phyloP scores from a whole-genome alignment of 2,113 vertebrate genomes.

The Hirundichthys speculiger region DNA sequence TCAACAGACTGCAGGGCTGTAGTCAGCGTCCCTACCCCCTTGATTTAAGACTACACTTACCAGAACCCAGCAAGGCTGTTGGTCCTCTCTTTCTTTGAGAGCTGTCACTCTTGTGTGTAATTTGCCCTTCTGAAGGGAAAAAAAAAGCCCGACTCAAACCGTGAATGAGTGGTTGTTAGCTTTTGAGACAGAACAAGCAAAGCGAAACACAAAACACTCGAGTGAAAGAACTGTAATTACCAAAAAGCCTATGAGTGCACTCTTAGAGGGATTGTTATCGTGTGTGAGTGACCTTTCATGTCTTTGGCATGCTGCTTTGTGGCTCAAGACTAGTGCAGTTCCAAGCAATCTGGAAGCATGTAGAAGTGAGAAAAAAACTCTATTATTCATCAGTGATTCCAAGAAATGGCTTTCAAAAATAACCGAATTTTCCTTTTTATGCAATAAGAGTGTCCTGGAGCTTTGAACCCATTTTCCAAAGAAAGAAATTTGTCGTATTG shows the following conservation, averaged over 20 bases:
- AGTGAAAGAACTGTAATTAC: constrained; percentile 84
- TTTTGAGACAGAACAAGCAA: constrained; percentile 83
- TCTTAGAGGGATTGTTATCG: constrained; percentile 80
- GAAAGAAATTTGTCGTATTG: neutral
- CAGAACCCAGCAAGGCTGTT: constrained; percentile 62
- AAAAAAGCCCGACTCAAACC: constrained; percentile 68
- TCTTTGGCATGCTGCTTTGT: constrained; percentile 73
- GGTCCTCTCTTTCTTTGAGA: constrained; percentile 76
- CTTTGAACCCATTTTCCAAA: constrained; percentile 10
- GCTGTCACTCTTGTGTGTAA: constrained; percentile 83
- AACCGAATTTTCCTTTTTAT: constrained; percentile 8
- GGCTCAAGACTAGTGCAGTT: constrained; percentile 52
- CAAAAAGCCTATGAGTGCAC: constrained; percentile 80
- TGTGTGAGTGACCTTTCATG: constrained; percentile 81
- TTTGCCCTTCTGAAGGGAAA: constrained; percentile 73
- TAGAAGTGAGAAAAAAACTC: constrained; percentile 43
- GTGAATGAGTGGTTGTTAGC: constrained; percentile 84
- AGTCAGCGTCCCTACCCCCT: constrained; percentile 73
- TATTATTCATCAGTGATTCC: constrained; percentile 45
- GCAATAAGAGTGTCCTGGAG: neutral
- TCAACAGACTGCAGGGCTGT: constrained; percentile 79
- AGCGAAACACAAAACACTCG: constrained; percentile 84
- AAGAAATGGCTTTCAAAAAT: constrained; percentile 31
- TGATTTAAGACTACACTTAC: constrained; percentile 81
- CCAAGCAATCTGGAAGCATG: constrained; percentile 48